Percentiles rank a stretch among this genome's conserved stretches.
These are phyloP conservation scores for Drosophila pseudotalamancana DNA, from an alignment of 2,888 invertebrate genomes.

Conservation along the genomic window DNA sequence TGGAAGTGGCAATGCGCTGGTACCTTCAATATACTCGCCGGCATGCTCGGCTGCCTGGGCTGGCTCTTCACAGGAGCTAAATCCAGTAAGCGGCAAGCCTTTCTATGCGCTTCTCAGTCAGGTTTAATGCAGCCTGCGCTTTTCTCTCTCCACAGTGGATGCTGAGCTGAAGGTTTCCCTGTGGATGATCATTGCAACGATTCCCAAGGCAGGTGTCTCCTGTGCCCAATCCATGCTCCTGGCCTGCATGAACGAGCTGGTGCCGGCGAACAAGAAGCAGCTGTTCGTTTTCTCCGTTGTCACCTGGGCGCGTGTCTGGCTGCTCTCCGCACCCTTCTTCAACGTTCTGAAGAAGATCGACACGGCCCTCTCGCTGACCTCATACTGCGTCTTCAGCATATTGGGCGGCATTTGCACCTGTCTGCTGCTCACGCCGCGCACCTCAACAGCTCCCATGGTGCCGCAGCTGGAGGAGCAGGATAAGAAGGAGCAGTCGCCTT, in stretches of 20 bases:
- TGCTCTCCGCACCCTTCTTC: constrained; percentile 83
- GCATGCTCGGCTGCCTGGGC: constrained; percentile 83
- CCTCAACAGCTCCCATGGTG: constrained; percentile 35
- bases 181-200: constrained; percentile 83
- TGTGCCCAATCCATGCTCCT: constrained; percentile 84
- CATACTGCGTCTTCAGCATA: constrained; percentile 80
- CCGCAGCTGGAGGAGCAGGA: constrained; percentile 36
- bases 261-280: constrained; percentile 82
- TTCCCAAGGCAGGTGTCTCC: constrained; percentile 84
- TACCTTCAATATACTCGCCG: constrained; percentile 82
- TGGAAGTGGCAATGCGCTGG: constrained; percentile 84
- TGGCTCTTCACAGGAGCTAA: constrained; percentile 81
- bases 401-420: constrained; percentile 82
- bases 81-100: constrained; percentile 76
- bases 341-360: constrained; percentile 82
- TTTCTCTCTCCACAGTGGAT: constrained; percentile 64
- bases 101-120: no score
- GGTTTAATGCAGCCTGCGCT: no score
- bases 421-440: constrained; percentile 73
- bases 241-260: constrained; percentile 83
- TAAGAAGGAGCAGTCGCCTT: constrained; percentile 65
- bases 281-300: constrained; percentile 83
- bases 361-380: constrained; percentile 81
- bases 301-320: constrained; percentile 83
- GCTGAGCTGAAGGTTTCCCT: constrained; percentile 78